A percentile compares a stretch with the other conserved stretches of the same genome.
Conservation (phyloP, 1,140 invertebrate species). For the Charaxes varanes region DNA sequence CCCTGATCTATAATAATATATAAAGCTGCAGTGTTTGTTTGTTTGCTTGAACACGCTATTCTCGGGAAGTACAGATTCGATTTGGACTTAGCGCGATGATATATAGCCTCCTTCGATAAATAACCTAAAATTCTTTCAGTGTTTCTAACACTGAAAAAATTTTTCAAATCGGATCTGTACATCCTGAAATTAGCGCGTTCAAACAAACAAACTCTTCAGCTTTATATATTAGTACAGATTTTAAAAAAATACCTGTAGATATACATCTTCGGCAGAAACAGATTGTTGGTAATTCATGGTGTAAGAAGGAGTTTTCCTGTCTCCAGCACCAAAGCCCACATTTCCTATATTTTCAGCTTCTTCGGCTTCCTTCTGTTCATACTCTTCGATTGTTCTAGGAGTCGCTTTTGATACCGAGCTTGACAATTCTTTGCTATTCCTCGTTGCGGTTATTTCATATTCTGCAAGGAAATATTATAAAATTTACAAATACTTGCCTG, state of each 20-base stretch:
- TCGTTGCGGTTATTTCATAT: constrained; percentile 50
- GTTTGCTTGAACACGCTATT: no score
- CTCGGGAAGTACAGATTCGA: no score
- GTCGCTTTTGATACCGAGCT: constrained; percentile 16
- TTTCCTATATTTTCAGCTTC: constrained; percentile 59
- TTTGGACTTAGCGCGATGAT: no score
- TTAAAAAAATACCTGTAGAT: constrained; percentile 87
- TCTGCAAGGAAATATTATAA: constrained; percentile 25
- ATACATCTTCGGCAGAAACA: constrained; percentile 90
- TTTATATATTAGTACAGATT: no score
- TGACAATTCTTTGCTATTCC: constrained; percentile 17
- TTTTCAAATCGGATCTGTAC: no score
- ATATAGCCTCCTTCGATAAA: no score
- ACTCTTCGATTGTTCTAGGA: constrained; percentile 73
- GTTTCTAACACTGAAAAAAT: no score
- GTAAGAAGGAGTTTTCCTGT: constrained; percentile 83
- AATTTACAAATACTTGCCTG: background rate
- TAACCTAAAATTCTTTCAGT: no score
- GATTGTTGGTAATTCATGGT: constrained; percentile 89
- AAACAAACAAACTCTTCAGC: no score
- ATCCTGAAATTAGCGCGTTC: no score
- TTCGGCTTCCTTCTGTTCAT: constrained; percentile 66
- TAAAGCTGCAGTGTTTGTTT: no score
- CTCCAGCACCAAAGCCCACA: constrained; percentile 68
- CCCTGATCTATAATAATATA: no score